Evolutionary conservation across 2,888 invertebrate species (phyloP), one percentile per base, ranked within the genome.

Genomic region (Monoplex corrugatus): DNA sequence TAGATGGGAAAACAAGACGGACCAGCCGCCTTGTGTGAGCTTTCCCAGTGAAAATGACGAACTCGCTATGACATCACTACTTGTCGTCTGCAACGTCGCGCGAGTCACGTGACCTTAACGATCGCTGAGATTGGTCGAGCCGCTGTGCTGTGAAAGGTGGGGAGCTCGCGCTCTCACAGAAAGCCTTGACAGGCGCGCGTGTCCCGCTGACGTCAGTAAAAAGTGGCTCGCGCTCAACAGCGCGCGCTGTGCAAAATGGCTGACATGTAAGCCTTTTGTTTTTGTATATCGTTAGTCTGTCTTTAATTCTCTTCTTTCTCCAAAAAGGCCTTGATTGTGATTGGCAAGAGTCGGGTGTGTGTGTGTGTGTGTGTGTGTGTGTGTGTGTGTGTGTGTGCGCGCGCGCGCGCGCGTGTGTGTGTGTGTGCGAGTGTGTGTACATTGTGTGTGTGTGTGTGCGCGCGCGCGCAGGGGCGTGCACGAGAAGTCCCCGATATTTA

Each of bases 21-120:
- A 92, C 93, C 94, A 94, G 93, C 94, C 94, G 94, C 93, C 94
- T 88, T 89, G 90, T 82, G 85, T 90, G 90, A 63, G 44, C 78
- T 90, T 89, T 89, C 90, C 90, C 84, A 90, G 83, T 86, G 89
- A 88, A 83, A 88, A 90, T 90, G 80, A 68, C 38, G 45, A 57
- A 50, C 82, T 80, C 78, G 5, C 38, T 44, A 75, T 85, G 78
- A 75, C 87, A 89, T 87, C 89, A 88, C 88, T 85, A 35, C 75
- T 72, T 88, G 50, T 80, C 63, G 44, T 72, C 50, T 80, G 78
- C 78, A 10, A 44, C 43, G 45, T 63, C 57, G 50, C 63, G 44
- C n/a, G 28, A 80, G 87, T 91, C 91, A 91, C 90, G 90, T 91
- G 91, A 86, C 78, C 8, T 2, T 2, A 43, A 78, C 43, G 90